Percentiles rank a stretch among this genome's conserved stretches.
These are phyloP conservation scores for Cryptocheilus praepositus DNA, from an alignment of 2,888 invertebrate genomes.

Conservation along the genomic window DNA sequence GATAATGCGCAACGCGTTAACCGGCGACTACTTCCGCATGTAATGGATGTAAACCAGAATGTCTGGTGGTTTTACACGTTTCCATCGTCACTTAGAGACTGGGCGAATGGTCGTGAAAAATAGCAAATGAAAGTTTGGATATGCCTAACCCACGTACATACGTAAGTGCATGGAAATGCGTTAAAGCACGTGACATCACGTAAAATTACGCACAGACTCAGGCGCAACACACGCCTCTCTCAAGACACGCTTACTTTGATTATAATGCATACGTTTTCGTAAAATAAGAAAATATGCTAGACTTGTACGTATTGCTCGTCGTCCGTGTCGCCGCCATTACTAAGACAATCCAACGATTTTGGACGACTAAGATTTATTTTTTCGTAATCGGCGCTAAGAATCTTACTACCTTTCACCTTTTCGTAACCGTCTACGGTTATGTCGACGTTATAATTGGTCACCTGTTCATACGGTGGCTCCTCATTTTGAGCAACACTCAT, in stretches of 20 bases:
- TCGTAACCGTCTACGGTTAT: constrained; percentile 59
- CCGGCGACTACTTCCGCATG: not conserved
- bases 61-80: not conserved
- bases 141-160: not conserved
- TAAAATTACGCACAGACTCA: too few species aligned
- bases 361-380: constrained; percentile 44
- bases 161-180: too few species aligned
- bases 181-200: too few species aligned
- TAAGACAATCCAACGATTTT: constrained; percentile 33
- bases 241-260: too few species aligned
- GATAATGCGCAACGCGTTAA: too few species aligned
- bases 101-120: too few species aligned
- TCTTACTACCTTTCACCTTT: constrained; percentile 50
- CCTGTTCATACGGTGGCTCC: constrained; percentile 77
- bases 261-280: too few species aligned
- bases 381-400: constrained; percentile 55
- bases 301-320: constrained; percentile 71
- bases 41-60: not conserved
- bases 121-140: too few species aligned
- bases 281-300: constrained; percentile 39
- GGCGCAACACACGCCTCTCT: too few species aligned
- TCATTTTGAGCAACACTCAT: constrained; percentile 79
- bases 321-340: constrained; percentile 63
- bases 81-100: too few species aligned
- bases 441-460: constrained; percentile 56